Conservation (phyloP, 2,888 invertebrate genomes). For the Plebejus melissa region DNA sequence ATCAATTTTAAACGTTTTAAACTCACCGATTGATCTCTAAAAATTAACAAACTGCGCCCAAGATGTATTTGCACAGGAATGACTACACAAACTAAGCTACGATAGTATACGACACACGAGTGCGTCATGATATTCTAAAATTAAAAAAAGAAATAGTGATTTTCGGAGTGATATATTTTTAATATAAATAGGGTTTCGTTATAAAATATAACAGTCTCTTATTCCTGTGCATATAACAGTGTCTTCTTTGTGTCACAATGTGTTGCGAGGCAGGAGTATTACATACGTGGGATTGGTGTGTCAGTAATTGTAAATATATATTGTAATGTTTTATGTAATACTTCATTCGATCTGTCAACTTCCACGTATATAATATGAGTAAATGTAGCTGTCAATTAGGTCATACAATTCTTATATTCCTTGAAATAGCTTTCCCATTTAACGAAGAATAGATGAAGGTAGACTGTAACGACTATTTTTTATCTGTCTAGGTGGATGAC, state of each 20-base stretch:
- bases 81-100: constrained; percentile 13
- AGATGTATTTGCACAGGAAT: constrained; percentile 29
- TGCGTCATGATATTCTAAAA: constrained; percentile 28
- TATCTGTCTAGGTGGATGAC: constrained; percentile 76
- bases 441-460: constrained; percentile 69
- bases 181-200: constrained; percentile 21
- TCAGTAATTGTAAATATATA: constrained; percentile 73
- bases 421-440: constrained; percentile 62
- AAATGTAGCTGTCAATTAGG: constrained; percentile 74
- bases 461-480: constrained; percentile 76
- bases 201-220: constrained; percentile 9
- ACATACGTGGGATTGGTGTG: constrained; percentile 66
- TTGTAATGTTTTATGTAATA: constrained; percentile 69
- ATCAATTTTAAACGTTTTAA: constrained; percentile 62
- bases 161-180: constrained; percentile 29
- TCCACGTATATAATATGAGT: constrained; percentile 64
- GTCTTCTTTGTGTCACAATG: constrained; percentile 48
- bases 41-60: constrained; percentile 32
- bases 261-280: constrained; percentile 63
- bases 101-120: constrained; percentile 13
- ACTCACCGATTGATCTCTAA: constrained; percentile 58
- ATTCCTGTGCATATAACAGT: constrained; percentile 29
- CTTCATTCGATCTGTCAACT: constrained; percentile 66
- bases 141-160: constrained; percentile 22
- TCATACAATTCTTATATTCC: constrained; percentile 70